Base-by-base conservation (phyloP, 2,113 vertebrate genomes). In the Odocoileus hemionus region DNA sequence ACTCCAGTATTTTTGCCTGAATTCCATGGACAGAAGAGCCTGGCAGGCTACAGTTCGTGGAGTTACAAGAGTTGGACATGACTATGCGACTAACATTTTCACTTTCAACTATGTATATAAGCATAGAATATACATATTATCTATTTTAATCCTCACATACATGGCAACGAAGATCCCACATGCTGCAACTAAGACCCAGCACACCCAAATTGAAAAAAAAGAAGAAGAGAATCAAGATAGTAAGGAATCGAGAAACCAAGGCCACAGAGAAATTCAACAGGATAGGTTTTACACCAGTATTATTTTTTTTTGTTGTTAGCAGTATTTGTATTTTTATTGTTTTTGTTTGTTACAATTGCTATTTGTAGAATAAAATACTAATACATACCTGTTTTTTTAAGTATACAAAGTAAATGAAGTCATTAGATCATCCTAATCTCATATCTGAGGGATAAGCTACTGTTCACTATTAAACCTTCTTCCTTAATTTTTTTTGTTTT, bases 331-430 rank as follows among this genome's bases (percentile, higher is more conserved):
- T 39, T 61, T 85, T 93, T 94, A 54, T 93, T 78, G 1, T 70
- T 88, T 88, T 91, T 33, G 10, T 43, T 89, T 94, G 33, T 92
- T 60, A 76, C 3, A 52, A 26, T 89, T 76, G 30, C 76, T 84
- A 89, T 39, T 78, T 98, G 67, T 58, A 96, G 80, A 97, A 57
- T 84, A 95, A 88, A 54, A 92, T 45, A 94, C 15, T 19, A 91
- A 50, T 47, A 89, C 39, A 36, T 58, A 14, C 5, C 58, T 36
- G 57, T 60, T 92, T 50, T n/a, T 70, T 17, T 36, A 58, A 70
- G 36, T 84, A 3, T 45, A 88, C 39, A 89, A 93, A 84, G 30
- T 64, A 64, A 84, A 54, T 70, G 28, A 91, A 80, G 23, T 61
- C 28, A 60, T 90, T 87, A 0, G 1, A 52, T 36, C 15, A 94